Conservation (phyloP, 23 tunicate species). For the Ciona savignyi region DNA sequence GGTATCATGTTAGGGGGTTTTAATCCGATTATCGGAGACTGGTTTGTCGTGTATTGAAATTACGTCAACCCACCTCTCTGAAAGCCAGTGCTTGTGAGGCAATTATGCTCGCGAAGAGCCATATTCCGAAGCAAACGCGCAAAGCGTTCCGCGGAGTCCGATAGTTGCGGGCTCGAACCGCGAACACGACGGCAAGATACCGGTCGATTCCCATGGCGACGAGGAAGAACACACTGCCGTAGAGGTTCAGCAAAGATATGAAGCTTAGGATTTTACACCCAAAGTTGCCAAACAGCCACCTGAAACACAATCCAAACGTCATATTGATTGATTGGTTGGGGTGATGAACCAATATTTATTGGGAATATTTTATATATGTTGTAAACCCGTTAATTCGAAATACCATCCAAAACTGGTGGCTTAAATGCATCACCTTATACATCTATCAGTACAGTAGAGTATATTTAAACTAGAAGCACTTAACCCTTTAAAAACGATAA, state of each 20-base stretch:
- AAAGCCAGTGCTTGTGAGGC: conserved; percentile 44
- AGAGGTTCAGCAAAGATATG: conserved; percentile 70
- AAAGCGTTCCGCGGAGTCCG: conserved; percentile 68
- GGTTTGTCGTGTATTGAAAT: background rate
- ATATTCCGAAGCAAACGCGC: conserved; percentile 36
- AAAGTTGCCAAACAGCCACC: conserved; percentile 77
- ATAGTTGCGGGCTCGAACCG: conserved; percentile 26
- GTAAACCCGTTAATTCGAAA: too few relatives aligned
- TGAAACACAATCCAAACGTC: too few relatives aligned
- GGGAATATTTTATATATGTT: too few relatives aligned
- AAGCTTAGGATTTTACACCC: conserved; percentile 80
- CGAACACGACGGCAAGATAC: conserved; percentile 71
- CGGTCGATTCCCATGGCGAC: conserved; percentile 93
- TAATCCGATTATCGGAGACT: background rate
- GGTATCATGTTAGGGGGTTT: too few relatives aligned
- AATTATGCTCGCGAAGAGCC: conserved; percentile 58
- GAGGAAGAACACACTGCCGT: conserved; percentile 87
- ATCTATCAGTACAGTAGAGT: too few relatives aligned
- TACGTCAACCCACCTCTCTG: conserved; percentile 34
- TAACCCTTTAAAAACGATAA: too few relatives aligned
- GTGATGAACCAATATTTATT: too few relatives aligned
- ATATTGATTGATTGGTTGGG: too few relatives aligned
- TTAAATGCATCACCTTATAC: too few relatives aligned
- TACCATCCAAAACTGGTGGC: too few relatives aligned
- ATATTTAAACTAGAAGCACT: too few relatives aligned